A percentile compares a stretch with the other conserved stretches of the same genome.
phyloP scores from a whole-genome alignment of 2,797 vertebrate genomes.

The Pseudocheirus occidentalis region DNA sequence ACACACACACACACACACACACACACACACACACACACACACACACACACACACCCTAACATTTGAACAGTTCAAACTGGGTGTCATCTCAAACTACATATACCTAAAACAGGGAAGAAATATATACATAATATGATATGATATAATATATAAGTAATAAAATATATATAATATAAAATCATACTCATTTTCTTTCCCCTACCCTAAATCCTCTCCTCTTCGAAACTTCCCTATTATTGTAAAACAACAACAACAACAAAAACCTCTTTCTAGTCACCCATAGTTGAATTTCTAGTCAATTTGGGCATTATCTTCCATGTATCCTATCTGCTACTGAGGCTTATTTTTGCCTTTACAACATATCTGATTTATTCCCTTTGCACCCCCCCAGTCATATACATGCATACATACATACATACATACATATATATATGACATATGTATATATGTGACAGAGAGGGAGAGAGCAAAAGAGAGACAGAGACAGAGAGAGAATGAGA shows the following conservation, averaged over 20 bases:
- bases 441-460: not conserved
- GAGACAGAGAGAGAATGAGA: no score
- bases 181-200: not conserved
- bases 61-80: not conserved
- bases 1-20: not conserved
- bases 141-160: no score
- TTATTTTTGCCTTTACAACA: not conserved
- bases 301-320: not conserved
- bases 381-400: no score
- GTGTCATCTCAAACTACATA: not conserved
- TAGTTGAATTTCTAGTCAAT: not conserved
- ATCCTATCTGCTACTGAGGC: not conserved
- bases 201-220: not conserved
- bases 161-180: not conserved
- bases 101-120: not conserved
- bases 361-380: not conserved
- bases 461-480: no score
- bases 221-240: not conserved
- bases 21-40: no score
- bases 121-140: not conserved
- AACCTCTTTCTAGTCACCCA: not conserved
- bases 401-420: no score
- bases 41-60: not conserved
- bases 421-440: no score
- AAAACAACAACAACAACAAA: not conserved